These are phyloP conservation scores for Drepana falcataria DNA, from an alignment of 2,888 invertebrate species.

Conservation along the genomic window DNA sequence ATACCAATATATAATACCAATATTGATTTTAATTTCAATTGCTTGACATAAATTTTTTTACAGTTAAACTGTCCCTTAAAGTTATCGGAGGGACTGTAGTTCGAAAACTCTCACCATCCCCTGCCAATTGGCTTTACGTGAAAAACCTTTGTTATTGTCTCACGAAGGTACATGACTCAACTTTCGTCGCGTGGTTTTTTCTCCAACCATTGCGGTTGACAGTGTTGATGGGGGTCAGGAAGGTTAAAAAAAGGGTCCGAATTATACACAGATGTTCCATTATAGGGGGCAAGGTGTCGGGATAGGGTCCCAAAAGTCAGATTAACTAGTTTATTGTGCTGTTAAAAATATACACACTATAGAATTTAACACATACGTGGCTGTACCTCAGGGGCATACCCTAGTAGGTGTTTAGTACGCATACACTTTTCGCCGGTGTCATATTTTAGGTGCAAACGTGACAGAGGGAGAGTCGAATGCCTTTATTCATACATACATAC, in stretches of 20 bases:
- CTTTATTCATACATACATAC: too few relatives aligned
- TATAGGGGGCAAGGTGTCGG: constrained; percentile 16
- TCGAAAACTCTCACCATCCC: neutral
- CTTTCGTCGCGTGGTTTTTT: constrained; percentile 6
- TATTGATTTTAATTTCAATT: too few relatives aligned
- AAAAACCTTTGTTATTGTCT: neutral
- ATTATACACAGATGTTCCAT: constrained; percentile 32
- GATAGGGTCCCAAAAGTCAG: constrained; percentile 3
- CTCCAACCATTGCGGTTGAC: constrained; percentile 26
- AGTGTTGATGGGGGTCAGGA: constrained; percentile 25
- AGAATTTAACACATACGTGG: too few relatives aligned
- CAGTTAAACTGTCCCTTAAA: too few relatives aligned
- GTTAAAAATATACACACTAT: neutral
- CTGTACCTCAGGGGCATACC: too few relatives aligned
- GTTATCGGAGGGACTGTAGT: too few relatives aligned
- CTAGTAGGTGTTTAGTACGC: too few relatives aligned
- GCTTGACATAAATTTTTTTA: too few relatives aligned
- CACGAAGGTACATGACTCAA: constrained; percentile 5
- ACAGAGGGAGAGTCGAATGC: too few relatives aligned
- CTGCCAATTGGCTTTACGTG: neutral
- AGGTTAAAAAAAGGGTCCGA: constrained; percentile 18
- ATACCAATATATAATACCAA: too few relatives aligned
- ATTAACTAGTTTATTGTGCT: constrained; percentile 2
- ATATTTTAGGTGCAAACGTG: too few relatives aligned
- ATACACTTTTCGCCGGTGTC: too few relatives aligned